A percentile compares a stretch with the other conserved stretches of the same genome.
Evolutionary conservation across 2,113 vertebrate genomes (phyloP).

Genomic region (Peromyscus leucopus): DNA sequence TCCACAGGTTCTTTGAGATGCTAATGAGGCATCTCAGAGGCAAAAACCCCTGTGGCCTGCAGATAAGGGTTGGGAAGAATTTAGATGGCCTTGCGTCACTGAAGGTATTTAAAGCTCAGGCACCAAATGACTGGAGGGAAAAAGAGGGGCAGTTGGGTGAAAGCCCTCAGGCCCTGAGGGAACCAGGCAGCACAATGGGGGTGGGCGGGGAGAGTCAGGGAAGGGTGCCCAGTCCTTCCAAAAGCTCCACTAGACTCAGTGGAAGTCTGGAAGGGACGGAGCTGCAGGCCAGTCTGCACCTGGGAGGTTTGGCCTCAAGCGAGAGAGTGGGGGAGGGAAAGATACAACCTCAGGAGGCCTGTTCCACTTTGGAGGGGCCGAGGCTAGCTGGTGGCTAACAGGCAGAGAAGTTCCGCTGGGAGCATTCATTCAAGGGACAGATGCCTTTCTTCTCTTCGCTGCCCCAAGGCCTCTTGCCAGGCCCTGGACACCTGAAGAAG

Average conservation of each 20-base stretch:
- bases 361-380: neutral
- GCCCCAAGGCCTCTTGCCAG: neutral
- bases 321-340: neutral
- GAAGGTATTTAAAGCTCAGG: slow-evolving; percentile 19
- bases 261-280: too few species aligned
- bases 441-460: neutral
- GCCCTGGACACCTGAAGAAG: neutral
- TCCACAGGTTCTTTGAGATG: slow-evolving; percentile 63
- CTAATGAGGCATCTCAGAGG: slow-evolving; percentile 50
- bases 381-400: neutral
- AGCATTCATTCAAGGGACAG: accelerated
- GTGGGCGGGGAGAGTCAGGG: too few species aligned
- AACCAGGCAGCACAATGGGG: too few species aligned
- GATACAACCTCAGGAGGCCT: too few species aligned
- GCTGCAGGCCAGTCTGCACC: too few species aligned
- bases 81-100: neutral
- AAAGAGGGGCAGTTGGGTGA: neutral
- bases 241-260: neutral
- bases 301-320: neutral
- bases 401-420: neutral
- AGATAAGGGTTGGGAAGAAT: neutral
- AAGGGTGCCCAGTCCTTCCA: neutral
- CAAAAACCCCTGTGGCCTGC: neutral
- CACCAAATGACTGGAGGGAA: neutral
- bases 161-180: too few species aligned